Evolutionary conservation across 2,113 vertebrate genomes (phyloP).

Genomic region (Uropsilus gracilis): DNA sequence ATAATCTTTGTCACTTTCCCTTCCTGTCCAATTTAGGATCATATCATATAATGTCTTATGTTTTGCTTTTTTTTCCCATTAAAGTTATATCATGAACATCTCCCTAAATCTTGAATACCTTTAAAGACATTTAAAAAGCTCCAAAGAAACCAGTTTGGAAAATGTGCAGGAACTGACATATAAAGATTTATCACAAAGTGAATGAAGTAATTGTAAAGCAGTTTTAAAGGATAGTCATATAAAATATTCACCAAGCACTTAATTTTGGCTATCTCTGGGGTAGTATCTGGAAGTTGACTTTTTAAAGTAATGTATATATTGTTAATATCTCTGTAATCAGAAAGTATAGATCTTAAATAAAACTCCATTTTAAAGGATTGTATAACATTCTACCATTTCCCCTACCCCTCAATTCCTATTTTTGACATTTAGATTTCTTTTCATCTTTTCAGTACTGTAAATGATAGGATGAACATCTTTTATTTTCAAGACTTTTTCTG

Average conservation of each 20-base stretch:
- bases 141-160: neutral
- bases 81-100: neutral
- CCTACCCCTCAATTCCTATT: neutral
- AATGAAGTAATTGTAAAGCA: constrained; percentile 10
- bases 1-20: neutral
- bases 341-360: constrained; percentile 8
- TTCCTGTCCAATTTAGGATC: neutral
- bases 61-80: neutral
- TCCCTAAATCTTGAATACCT: neutral
- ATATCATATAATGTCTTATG: neutral
- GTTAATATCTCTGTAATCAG: neutral
- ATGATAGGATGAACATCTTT: neutral
- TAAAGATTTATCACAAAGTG: neutral
- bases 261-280: constrained; percentile 12
- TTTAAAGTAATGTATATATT: neutral
- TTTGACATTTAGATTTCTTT: neutral
- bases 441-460: neutral
- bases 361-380: neutral
- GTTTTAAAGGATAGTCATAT: neutral
- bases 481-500: neutral
- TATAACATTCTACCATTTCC: neutral
- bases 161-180: neutral
- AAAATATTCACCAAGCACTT: constrained; percentile 30
- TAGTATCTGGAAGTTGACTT: neutral
- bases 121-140: neutral